Base-by-base conservation (phyloP, 2,888 invertebrate species). In the Galeopsomyia nigrocyanea region DNA sequence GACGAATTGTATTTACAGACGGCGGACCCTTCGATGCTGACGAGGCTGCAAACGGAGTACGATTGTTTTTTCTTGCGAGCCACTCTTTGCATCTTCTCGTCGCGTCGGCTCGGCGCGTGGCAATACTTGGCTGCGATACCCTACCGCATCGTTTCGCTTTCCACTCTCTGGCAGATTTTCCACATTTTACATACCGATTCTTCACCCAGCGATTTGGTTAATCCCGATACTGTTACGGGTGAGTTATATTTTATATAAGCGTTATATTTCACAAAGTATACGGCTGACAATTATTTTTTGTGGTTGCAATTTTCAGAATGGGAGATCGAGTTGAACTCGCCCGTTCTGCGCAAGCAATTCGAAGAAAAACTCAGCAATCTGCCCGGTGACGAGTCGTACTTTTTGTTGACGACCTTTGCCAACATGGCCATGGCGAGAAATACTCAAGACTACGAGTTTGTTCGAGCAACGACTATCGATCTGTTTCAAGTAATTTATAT, bases 61-160 rank as follows among this genome's bases (percentile, higher is more conserved):
- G 93, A 95, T 84, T 89, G 91, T 7, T 90, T 95, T 77, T 90
- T 95, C 71, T 83, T 92, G 47, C 88, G 92, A 66, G 91, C 93
- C 0, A 91, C 92, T 49, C 88, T 90, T 70, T 91, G 90, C 77
- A 90, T 95, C 71, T 92, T 93, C 81, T 89, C 90, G 2, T 92
- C 93, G 0, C 90, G 92, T 60, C 91, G 92, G 81, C 88, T 93
- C 74, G 93, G 93, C 10, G 92, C 93, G 2, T 94, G 94, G 93
- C 94, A 95, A 84, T 95, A 94, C 87, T 89, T 95, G 78, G 92
- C 94, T 16, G 91, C 92, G 21, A 88, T 94, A 78, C 94, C 95
- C 0, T 93, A 91, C 80, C 87, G 88, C 74, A 87, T 89, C 60
- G 88, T 92, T 39, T 89, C 91, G 13, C 82, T 88, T 0, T 85